A percentile compares a stretch with the other conserved stretches of the same genome.
Conservation (phyloP, 2,113 vertebrate species). For the Labeo rohita region DNA sequence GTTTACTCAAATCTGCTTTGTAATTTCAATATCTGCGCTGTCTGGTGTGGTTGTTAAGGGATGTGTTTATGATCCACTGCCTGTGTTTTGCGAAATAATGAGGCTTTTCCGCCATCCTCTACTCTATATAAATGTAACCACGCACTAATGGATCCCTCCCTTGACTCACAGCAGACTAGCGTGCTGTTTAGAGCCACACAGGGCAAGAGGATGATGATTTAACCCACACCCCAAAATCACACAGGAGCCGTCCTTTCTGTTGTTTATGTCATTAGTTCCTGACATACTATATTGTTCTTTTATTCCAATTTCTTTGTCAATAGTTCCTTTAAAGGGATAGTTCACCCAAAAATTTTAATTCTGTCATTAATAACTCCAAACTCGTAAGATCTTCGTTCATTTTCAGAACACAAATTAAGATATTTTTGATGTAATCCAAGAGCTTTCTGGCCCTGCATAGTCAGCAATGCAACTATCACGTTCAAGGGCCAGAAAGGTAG, state of each 20-base stretch:
- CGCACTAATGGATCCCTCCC: slow-evolving; percentile 20
- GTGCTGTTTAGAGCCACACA: slow-evolving; percentile 19
- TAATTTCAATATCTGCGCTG: background rate
- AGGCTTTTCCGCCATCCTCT: slow-evolving; percentile 1
- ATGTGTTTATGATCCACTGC: background rate
- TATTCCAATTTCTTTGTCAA: background rate
- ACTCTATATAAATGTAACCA: slow-evolving; percentile 3
- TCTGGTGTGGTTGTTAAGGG: slow-evolving; percentile 15
- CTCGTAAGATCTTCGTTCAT: no score
- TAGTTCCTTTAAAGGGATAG: background rate
- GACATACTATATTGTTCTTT: background rate
- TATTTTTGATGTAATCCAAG: no score
- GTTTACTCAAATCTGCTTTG: background rate
- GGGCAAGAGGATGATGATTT: slow-evolving; percentile 28
- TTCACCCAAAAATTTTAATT: no score
- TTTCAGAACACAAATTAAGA: background rate
- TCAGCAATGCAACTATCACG: no score
- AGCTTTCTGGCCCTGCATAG: no score
- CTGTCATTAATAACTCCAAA: no score
- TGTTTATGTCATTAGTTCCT: slow-evolving; percentile 13
- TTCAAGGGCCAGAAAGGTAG: no score
- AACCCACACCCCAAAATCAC: slow-evolving; percentile 49
- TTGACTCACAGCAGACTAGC: background rate
- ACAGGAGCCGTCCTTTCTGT: slow-evolving; percentile 42
- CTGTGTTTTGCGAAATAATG: background rate